Base-by-base conservation (phyloP, 2,113 vertebrate species). In the Petrocephalus microphthalmus region DNA sequence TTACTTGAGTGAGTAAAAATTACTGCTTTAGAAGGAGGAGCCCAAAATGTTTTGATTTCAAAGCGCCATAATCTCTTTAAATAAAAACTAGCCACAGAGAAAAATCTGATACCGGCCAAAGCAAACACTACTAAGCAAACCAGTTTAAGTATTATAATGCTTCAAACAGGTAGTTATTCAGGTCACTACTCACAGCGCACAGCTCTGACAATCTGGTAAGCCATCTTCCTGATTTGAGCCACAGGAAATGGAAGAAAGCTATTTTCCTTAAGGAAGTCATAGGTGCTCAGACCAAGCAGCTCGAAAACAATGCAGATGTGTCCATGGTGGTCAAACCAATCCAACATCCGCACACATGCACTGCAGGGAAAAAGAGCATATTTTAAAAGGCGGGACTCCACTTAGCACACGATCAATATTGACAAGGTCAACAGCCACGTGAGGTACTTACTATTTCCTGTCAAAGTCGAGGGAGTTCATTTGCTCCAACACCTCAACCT, bases 321-420 rank as follows among this genome's bases (percentile, higher is more conserved):
- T 81, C 98, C 98, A 15, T 97, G 97, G 90, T 97, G 97, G 93
- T 99, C 98, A 95, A 99, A 99, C 97, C 96, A 99, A 90, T 99
- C 98, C 86, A 98, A 92, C 96, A 99, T 99, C 87, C 96, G 96
- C 87, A 99, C 98, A 90, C 98, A 99, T 37, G 96, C 95, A 91
- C 98, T 99, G 0, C 82, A n/a, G 29, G 49, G 25, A 20, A 60
- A 64, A 20, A 1, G 6, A 11, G 85, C 1, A 4, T 51, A 7
- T 83, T n/a, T 37, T 47, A 8, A 81, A 54, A 5, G 8, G 1
- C 25, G 49, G 11, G 4, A 11, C 5, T 0, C 25, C 2, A n/a
- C n/a, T 29, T 49, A 88, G 51, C 2, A n/a, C 25, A 67, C 19
- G 29, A 0, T 15, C 85, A 56, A 3, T 17, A 29, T 11, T 6